Conservation (phyloP, 2,888 invertebrate species). For the Myopa testacea region DNA sequence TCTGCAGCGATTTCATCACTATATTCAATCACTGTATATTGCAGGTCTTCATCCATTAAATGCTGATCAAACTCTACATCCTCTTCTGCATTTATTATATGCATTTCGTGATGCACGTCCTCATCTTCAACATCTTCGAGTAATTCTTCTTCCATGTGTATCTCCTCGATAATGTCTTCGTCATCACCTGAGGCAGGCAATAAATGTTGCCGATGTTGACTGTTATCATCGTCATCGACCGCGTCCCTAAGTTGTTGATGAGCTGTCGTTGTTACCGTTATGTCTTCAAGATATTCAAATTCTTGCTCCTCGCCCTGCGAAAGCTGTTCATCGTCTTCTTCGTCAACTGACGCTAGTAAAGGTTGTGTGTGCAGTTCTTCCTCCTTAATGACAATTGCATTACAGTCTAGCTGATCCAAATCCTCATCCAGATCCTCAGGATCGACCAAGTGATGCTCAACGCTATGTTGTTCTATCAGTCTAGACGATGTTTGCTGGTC, state of each 20-base stretch:
- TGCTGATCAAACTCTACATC: slow-evolving; percentile 45
- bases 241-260: slow-evolving; percentile 56
- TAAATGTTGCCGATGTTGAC: slow-evolving; percentile 47
- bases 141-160: slow-evolving; percentile 62
- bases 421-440: slow-evolving; percentile 60
- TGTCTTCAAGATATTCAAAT: slow-evolving; percentile 62
- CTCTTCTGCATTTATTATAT: slow-evolving; percentile 49
- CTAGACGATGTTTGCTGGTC: slow-evolving; percentile 57
- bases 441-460: slow-evolving; percentile 58
- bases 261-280: slow-evolving; percentile 56
- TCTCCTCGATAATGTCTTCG: slow-evolving; percentile 62
- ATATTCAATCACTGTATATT: slow-evolving; percentile 60
- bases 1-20: slow-evolving; percentile 48
- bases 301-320: slow-evolving; percentile 62
- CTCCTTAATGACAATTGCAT: slow-evolving; percentile 62
- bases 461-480: slow-evolving; percentile 57
- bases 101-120: slow-evolving; percentile 41
- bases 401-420: slow-evolving; percentile 59
- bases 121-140: slow-evolving; percentile 56
- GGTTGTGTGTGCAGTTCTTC: slow-evolving; percentile 51
- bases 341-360: slow-evolving; percentile 49
- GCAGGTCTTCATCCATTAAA: slow-evolving; percentile 55
- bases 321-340: slow-evolving; percentile 57
- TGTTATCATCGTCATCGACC: slow-evolving; percentile 51
- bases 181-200: slow-evolving; percentile 52